A percentile compares a stretch with the other conserved stretches of the same genome.
Conservation (phyloP, 2,797 vertebrate species). For the Myripristis jacobus region DNA sequence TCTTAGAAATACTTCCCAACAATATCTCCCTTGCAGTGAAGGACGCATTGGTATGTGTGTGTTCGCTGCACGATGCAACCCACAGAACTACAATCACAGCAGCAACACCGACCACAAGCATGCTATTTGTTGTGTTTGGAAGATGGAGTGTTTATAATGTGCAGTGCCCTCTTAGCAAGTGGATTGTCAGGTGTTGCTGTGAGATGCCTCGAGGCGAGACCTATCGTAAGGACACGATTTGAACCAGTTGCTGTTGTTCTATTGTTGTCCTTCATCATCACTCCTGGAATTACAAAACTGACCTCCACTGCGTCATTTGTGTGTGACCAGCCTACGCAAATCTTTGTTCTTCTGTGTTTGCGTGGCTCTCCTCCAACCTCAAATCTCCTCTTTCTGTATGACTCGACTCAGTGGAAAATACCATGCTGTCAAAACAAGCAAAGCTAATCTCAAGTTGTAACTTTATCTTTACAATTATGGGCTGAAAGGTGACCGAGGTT, state of each 20-base stretch:
- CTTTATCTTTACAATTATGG: constrained; percentile 1
- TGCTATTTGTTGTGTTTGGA: constrained; percentile 8
- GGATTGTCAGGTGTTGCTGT: not conserved
- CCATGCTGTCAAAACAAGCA: constrained; percentile 10
- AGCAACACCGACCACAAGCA: constrained; percentile 4
- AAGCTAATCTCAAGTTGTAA: not conserved
- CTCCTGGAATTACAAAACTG: not conserved
- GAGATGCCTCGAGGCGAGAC: not conserved
- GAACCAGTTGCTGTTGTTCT: constrained; percentile 7
- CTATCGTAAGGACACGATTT: constrained; percentile 8
- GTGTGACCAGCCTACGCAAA: constrained; percentile 17
- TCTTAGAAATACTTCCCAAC: too few species aligned
- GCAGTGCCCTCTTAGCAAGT: not conserved
- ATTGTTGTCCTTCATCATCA: not conserved
- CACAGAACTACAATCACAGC: not conserved
- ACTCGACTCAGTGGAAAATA: constrained; percentile 8
- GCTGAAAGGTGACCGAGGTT: constrained; percentile 2
- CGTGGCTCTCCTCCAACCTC: not conserved
- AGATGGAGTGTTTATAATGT: not conserved
- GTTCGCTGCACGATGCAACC: too few species aligned
- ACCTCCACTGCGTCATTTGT: not conserved
- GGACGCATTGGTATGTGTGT: too few species aligned
- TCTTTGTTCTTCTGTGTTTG: not conserved
- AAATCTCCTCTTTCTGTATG: not conserved
- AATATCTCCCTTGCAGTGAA: too few species aligned